Evolutionary conservation across 2,113 vertebrate genomes (phyloP).

Genomic region (Pteronura brasiliensis): DNA sequence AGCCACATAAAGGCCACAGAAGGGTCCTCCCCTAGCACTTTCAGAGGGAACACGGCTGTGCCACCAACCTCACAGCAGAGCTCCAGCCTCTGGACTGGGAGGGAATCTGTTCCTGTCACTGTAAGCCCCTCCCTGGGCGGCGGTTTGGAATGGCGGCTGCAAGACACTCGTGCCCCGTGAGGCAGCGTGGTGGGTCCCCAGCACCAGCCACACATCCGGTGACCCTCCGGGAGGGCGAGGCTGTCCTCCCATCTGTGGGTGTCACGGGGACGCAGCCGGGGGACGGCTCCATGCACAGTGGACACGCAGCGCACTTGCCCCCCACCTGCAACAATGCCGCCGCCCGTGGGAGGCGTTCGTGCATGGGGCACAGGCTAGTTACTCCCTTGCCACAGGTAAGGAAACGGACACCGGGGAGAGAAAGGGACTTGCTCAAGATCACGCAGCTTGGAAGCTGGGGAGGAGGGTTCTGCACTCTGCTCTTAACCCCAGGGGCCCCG

Average conservation of each 20-base stretch:
- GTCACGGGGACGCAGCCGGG: neutral
- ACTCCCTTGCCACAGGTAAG: too few species aligned
- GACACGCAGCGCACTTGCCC: neutral
- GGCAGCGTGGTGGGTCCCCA: neutral
- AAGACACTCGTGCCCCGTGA: neutral
- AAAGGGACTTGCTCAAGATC: neutral
- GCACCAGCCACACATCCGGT: fast-evolving
- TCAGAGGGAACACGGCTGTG: neutral
- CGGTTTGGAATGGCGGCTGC: neutral
- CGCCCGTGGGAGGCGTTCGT: neutral
- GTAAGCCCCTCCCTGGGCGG: neutral
- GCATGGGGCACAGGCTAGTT: too few species aligned
- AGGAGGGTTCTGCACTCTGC: neutral
- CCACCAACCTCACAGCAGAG: too few species aligned
- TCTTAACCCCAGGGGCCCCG: fast-evolving
- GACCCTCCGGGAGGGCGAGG: neutral
- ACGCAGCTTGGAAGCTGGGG: neutral
- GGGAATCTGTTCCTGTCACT: neutral
- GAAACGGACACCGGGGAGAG: neutral
- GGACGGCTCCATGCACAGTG: too few species aligned
- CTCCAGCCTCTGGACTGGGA: neutral
- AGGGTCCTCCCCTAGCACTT: neutral
- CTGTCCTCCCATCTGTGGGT: neutral
- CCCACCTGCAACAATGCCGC: neutral
- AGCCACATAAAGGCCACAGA: neutral